Evolutionary conservation across 2,888 invertebrate genomes (phyloP).

Genomic region (Machimus rusticus): DNA sequence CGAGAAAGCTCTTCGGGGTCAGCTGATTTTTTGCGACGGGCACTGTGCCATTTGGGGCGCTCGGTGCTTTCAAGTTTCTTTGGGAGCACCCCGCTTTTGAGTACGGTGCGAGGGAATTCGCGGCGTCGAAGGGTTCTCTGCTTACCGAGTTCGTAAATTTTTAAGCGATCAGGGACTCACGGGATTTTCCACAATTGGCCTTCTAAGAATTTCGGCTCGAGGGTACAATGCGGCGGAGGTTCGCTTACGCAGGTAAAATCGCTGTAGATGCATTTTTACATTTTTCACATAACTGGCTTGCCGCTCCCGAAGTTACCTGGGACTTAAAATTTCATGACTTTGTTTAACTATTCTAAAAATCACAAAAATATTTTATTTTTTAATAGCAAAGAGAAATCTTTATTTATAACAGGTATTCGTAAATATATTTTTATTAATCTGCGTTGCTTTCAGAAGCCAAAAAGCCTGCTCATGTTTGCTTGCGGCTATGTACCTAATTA

Average conservation of each 20-base stretch:
- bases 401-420: too few relatives aligned
- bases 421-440: too few relatives aligned
- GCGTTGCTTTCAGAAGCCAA: too few relatives aligned
- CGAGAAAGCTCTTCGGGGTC: background rate
- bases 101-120: background rate
- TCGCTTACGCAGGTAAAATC: background rate
- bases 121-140: background rate
- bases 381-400: too few relatives aligned
- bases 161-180: background rate
- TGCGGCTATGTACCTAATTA: too few relatives aligned
- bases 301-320: too few relatives aligned
- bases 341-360: too few relatives aligned
- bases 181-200: background rate
- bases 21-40: background rate
- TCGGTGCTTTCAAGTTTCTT: background rate
- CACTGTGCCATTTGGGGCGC: background rate
- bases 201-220: background rate
- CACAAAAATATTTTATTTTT: too few relatives aligned
- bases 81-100: background rate
- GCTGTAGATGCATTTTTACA: background rate
- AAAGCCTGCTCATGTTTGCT: too few relatives aligned
- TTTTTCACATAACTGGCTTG: too few relatives aligned
- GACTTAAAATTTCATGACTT: too few relatives aligned
- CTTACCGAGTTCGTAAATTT: background rate
- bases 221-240: background rate